Evolutionary conservation across 2,888 invertebrate genomes (phyloP), one percentile per base, ranked within the genome.

Genomic region (Aphelenchoides bicaudatus): DNA sequence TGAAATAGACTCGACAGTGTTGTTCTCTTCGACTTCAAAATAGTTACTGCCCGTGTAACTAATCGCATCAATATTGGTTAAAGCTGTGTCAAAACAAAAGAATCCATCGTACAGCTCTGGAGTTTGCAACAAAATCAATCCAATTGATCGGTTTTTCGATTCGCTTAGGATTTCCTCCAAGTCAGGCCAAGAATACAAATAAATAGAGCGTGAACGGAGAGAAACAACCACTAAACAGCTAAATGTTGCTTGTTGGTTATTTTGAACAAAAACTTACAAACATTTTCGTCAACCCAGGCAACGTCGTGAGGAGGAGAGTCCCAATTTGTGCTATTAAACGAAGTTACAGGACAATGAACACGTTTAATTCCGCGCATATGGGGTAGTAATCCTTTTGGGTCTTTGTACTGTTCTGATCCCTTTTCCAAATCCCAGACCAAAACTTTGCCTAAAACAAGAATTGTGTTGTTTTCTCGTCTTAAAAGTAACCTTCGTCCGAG

Each of bases 361-460:
- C 38, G n/a, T 23, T n/a, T 10, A 27, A 16, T 46, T 4, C 10
- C 16, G 23, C 13, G 13, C 1, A 51, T 8, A 30, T 51, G 37
- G 2, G 4, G 13, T 43, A 25, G 25, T 8, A 10, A 8, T 34
- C n/a, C 34, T 34, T 34, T 34, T 30, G n/a, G n/a, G n/a, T 49
- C 47, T 2, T 29, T 27, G 1, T 25, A 21, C 5, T 38, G 34
- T 23, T 28, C 10, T n/a, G 52, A 28, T 13, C 54, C 55, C 10
- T 28, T 8, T n/a, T 19, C 29, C 16, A 66, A 19, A 27, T 65
- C 59, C 58, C 64, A 60, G 3, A 66, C 50, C n/a, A 51, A 38
- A 3, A 57, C 53, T 21, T 25, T 29, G 10, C 54, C 64, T 62
- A 25, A 57, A 63, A 10, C 25, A 37, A 27, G 21, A 48, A 34